These are phyloP conservation scores for Steatocranus sp. DNA, from an alignment of 2,797 vertebrate genomes.

Conservation along the genomic window DNA sequence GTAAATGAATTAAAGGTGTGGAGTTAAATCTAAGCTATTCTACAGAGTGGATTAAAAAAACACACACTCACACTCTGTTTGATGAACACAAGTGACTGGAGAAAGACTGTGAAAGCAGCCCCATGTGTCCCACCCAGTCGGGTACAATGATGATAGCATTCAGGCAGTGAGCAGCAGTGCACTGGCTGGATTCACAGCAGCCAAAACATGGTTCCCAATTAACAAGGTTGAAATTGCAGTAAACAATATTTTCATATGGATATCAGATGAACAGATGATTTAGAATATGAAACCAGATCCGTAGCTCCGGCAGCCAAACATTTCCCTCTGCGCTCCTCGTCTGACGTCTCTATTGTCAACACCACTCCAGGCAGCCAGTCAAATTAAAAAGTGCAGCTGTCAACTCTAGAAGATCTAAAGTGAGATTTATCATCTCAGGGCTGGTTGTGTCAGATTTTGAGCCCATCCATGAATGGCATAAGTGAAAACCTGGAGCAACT, in stretches of 20 bases:
- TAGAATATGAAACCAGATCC: background rate
- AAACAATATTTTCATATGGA: background rate
- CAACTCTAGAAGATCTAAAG: background rate
- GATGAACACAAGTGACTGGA: background rate
- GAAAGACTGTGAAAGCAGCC: background rate
- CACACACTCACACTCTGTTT: background rate
- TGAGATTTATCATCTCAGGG: background rate
- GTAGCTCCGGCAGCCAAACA: background rate
- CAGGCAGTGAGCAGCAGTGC: background rate
- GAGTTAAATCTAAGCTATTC: background rate
- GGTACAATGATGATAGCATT: background rate
- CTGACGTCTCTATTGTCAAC: background rate
- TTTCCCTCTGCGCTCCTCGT: background rate
- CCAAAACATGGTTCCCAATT: background rate
- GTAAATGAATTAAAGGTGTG: background rate
- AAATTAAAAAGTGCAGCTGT: background rate
- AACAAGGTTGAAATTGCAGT: background rate
- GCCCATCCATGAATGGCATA: background rate
- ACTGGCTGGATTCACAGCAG: background rate
- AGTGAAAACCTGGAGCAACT: background rate
- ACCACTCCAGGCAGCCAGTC: background rate
- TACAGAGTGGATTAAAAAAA: background rate
- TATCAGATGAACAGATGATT: background rate
- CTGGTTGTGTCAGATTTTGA: background rate
- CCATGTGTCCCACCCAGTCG: background rate